A percentile compares a stretch with the other conserved stretches of the same genome.
These are phyloP conservation scores for Clarias magur DNA, from an alignment of 2,113 vertebrate species.

Conservation along the genomic window DNA sequence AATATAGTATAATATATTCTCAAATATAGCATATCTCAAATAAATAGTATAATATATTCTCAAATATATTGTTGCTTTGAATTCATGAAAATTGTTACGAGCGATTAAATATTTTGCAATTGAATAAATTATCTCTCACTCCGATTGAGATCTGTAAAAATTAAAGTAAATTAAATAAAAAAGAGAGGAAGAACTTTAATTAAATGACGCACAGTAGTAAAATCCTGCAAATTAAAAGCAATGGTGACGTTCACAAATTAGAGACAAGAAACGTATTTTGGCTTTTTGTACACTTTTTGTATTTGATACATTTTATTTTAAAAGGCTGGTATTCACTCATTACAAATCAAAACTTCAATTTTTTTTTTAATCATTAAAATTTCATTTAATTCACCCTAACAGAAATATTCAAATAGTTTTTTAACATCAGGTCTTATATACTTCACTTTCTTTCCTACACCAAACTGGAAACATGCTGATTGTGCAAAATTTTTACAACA, in stretches of 20 bases:
- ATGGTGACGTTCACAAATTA: neutral
- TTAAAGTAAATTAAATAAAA: neutral
- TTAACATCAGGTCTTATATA: neutral
- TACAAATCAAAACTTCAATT: neutral
- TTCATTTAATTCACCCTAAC: neutral
- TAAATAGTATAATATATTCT: too few species aligned
- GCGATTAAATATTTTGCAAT: neutral
- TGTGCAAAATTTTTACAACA: neutral
- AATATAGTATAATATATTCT: too few species aligned
- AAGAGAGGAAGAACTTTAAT: neutral
- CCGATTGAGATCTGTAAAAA: neutral
- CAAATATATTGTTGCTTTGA: too few species aligned
- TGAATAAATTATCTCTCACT: neutral
- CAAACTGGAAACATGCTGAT: conserved; percentile 25
- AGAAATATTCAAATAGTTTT: neutral
- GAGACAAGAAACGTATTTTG: neutral
- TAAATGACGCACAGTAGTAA: neutral
- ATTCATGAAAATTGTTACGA: too few species aligned
- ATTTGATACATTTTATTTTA: neutral
- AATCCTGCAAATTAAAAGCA: neutral
- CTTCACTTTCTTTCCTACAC: neutral
- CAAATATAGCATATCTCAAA: too few species aligned
- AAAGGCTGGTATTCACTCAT: neutral
- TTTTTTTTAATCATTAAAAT: neutral
- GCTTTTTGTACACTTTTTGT: neutral